Evolutionary conservation across 2,113 vertebrate species (phyloP), one percentile per base, ranked within the genome.

Genomic region (Atractosteus spatula): DNA sequence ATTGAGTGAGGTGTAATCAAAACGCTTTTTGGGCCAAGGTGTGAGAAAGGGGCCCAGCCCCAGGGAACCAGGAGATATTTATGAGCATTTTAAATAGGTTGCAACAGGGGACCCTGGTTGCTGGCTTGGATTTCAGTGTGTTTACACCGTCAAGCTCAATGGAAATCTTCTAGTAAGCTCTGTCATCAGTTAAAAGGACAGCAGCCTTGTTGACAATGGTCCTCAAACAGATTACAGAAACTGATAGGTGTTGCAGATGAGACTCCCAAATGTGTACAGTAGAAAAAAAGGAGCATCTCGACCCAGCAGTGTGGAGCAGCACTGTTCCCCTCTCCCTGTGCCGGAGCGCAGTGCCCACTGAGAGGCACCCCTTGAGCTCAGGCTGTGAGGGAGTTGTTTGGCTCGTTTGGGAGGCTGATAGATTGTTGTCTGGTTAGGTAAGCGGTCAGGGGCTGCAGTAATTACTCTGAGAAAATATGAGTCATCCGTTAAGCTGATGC

Each of bases 391-490:
- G 68, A 68, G 56, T 63, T 59, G 61, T 69, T 68, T 77, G 66
- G 61, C 66, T 72, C 51, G 16, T 69, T 47, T 56, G 41, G 63
- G 54, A 73, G 59, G 71, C 54, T 68, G 76, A 73, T 72, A 76
- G 68, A 76, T 67, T 70, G 66, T 61, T 45, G 64, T 74, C 73
- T 74, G 69, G 41, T 75, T 73, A 76, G 69, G 62, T 59, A 74
- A 68, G 64, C 69, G 62, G 42, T 44, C 44, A 59, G 62, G 70
- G 69, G 73, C 71, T 56, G 45, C 45, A 69, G 72, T 61, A 76
- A 73, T 74, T 74, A 73, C 72, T 55, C 54, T 57, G 56, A 80
- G 76, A 80, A 82, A 78, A 78, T 72, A 73, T 80, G 76, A 77
- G 70, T 80, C 74, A 82, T 67, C 69, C 44, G 63, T 69, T 59